Percentiles rank a stretch among this genome's conserved stretches.
phyloP scores from a whole-genome alignment of 2,888 invertebrate species.

The Clusia tigrina region DNA sequence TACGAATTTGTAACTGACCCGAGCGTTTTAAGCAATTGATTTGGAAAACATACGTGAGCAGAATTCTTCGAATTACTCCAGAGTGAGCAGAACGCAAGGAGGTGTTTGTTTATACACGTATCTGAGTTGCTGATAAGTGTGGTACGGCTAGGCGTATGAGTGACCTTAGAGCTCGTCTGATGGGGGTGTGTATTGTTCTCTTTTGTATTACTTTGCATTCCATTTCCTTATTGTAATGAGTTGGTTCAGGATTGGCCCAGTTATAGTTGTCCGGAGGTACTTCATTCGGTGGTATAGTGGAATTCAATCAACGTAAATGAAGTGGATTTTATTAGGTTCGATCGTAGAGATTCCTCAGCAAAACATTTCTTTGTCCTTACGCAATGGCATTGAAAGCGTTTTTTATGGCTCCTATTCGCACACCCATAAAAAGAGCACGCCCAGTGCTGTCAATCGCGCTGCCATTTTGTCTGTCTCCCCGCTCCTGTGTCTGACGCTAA shows the following conservation, averaged over 20 bases:
- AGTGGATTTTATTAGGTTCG: not conserved
- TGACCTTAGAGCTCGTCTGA: no score
- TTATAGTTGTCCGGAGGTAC: no score
- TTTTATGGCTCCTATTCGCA: not conserved
- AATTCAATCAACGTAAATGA: slow-evolving; percentile 4
- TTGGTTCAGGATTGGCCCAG: no score
- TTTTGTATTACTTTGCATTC: no score
- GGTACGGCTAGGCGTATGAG: no score
- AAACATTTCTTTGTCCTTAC: not conserved
- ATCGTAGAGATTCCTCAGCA: not conserved
- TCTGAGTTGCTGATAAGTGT: no score
- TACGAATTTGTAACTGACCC: slow-evolving; percentile 6
- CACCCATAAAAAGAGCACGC: not conserved
- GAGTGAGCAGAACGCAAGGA: no score
- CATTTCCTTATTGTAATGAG: no score
- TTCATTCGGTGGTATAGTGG: no score
- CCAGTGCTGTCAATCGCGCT: slow-evolving; percentile 5
- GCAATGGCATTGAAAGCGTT: not conserved
- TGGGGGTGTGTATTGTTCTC: no score
- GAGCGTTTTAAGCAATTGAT: slow-evolving; percentile 16
- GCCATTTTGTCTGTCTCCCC: not conserved
- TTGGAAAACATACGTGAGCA: slow-evolving; percentile 13
- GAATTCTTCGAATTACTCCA: slow-evolving; percentile 17
- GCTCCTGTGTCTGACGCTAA: not conserved
- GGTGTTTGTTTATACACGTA: no score